These are phyloP conservation scores for Leucania comma DNA, from an alignment of 2,888 invertebrate genomes.

Conservation along the genomic window DNA sequence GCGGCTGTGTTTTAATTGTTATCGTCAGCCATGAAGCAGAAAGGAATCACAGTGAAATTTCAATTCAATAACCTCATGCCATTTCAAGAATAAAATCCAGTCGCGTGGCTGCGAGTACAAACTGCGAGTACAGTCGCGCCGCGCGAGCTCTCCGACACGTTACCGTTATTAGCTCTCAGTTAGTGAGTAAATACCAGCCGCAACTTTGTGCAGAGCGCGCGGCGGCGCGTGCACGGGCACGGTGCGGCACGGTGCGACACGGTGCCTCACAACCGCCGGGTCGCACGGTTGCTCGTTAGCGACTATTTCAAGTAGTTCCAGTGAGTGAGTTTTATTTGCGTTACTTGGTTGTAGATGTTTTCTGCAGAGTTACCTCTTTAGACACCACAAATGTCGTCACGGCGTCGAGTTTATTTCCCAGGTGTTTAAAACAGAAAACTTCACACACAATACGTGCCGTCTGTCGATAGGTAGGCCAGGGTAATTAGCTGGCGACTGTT, in stretches of 20 bases:
- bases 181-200: background rate
- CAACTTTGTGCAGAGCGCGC: background rate
- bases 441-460: no score
- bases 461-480: background rate
- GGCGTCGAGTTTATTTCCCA: background rate
- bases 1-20: background rate
- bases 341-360: background rate
- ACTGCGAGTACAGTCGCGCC: background rate
- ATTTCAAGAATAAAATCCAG: background rate
- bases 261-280: background rate
- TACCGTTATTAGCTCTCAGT: conserved; percentile 1
- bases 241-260: background rate
- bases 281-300: background rate
- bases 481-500: conserved; percentile 22
- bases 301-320: background rate
- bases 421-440: conserved; percentile 1
- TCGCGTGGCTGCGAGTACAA: background rate
- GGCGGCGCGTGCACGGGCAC: background rate
- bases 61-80: background rate
- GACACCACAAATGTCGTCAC: background rate
- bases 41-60: background rate
- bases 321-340: background rate
- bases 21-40: background rate
- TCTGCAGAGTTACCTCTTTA: background rate
- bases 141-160: background rate